Evolutionary conservation across 2,113 vertebrate genomes (phyloP).

Genomic region (Theropithecus gelada): DNA sequence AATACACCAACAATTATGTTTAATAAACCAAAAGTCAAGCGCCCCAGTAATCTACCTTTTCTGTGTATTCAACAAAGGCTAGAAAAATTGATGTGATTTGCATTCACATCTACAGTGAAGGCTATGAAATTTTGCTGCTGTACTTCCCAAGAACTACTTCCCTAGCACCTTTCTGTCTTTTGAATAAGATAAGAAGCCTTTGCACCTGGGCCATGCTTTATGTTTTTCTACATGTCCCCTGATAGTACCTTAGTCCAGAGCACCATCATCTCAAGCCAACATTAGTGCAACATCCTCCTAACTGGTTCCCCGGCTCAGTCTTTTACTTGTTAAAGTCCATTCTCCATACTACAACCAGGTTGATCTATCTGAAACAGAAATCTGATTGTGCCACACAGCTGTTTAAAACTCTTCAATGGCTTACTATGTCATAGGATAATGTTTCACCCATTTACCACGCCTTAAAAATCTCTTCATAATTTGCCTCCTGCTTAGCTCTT

Average conservation of each 20-base stretch:
- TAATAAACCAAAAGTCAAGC: neutral
- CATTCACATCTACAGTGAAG: neutral
- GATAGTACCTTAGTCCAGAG: neutral
- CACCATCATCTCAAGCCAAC: neutral
- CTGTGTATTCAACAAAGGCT: neutral
- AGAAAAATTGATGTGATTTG: neutral
- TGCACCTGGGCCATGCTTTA: neutral
- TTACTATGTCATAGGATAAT: neutral
- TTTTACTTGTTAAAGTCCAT: conserved; percentile 29
- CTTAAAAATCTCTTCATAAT: neutral
- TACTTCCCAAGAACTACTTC: conserved; percentile 32
- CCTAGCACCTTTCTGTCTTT: neutral
- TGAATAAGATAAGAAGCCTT: conserved; percentile 52
- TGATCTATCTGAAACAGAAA: neutral
- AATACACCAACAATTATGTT: neutral
- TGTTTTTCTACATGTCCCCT: neutral
- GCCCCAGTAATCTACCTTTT: neutral
- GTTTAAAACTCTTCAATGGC: conserved; percentile 16
- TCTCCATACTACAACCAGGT: conserved; percentile 7
- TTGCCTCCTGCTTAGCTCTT: neutral
- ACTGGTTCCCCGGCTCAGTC: neutral
- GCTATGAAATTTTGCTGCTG: neutral
- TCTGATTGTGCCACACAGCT: neutral
- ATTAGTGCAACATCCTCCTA: neutral
- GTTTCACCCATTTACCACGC: neutral